Percentiles rank a stretch among this genome's conserved stretches.
Conservation (phyloP, 2,113 vertebrate genomes). For the Mohoua ochrocephala region DNA sequence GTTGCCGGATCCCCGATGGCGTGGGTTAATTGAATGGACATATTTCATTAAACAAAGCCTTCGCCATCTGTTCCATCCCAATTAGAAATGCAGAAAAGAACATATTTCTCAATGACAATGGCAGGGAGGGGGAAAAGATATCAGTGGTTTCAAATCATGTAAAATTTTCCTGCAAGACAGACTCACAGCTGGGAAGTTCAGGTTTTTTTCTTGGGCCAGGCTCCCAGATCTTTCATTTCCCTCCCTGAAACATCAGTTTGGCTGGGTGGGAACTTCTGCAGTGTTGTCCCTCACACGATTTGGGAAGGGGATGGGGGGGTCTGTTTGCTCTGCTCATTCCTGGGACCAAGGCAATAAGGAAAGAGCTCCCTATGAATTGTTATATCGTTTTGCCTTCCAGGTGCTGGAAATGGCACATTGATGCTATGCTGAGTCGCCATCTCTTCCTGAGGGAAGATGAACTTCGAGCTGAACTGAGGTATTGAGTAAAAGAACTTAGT, state of each 20-base stretch:
- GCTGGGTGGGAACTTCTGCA: neutral
- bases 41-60: slow-evolving; percentile 76
- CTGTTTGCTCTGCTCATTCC: neutral
- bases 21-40: slow-evolving; percentile 71
- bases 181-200: neutral
- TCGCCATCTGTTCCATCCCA: slow-evolving; percentile 62
- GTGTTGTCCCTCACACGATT: rapidly evolving
- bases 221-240: neutral
- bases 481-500: neutral
- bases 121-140: neutral
- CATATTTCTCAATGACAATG: slow-evolving; percentile 60
- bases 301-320: neutral
- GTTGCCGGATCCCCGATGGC: slow-evolving; percentile 35
- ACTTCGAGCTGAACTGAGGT: neutral
- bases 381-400: neutral
- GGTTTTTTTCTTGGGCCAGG: neutral
- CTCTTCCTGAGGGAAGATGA: neutral
- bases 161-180: neutral
- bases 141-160: slow-evolving; percentile 14
- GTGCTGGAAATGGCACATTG: neutral
- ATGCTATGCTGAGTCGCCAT: neutral
- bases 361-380: neutral
- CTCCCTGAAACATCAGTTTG: neutral
- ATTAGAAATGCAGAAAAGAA: slow-evolving; percentile 59
- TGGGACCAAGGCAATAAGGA: neutral